phyloP scores from a whole-genome alignment of 2,888 invertebrate species.

The Hylaea fasciaria region DNA sequence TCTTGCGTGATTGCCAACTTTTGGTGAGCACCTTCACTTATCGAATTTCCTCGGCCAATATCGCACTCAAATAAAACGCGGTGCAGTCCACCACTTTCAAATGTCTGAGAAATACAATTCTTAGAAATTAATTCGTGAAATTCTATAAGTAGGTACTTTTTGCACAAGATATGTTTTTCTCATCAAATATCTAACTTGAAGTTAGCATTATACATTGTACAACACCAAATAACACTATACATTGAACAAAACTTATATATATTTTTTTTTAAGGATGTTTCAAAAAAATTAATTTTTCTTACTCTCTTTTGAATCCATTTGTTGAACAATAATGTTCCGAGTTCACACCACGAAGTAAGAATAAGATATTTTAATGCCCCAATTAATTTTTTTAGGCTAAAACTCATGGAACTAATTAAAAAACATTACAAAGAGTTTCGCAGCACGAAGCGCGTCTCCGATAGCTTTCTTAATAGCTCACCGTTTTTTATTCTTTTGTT shows the following conservation, averaged over 20 bases:
- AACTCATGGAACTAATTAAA: constrained; percentile 20
- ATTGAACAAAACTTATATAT: no score
- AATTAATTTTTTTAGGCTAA: background rate
- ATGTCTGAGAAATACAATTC: constrained; percentile 5
- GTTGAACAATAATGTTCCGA: no score
- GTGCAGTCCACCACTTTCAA: constrained; percentile 11
- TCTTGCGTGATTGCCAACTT: constrained; percentile 22
- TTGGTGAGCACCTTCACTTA: constrained; percentile 22
- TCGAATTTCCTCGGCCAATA: constrained; percentile 28
- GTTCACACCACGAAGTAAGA: no score
- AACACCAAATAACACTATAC: no score
- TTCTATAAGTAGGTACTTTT: no score
- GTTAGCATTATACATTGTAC: no score
- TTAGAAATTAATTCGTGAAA: no score
- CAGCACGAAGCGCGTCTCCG: constrained; percentile 27
- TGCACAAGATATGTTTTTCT: no score
- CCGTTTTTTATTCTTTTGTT: constrained; percentile 33
- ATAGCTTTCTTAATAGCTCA: constrained; percentile 36
- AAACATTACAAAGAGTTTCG: constrained; percentile 23
- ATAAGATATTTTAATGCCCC: no score
- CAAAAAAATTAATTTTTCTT: no score
- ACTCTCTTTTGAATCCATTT: no score
- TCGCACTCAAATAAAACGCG: constrained; percentile 17
- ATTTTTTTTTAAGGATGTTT: no score
- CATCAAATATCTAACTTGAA: background rate